Conservation (phyloP, 2,888 invertebrate species). For the Tinea semifulvella region DNA sequence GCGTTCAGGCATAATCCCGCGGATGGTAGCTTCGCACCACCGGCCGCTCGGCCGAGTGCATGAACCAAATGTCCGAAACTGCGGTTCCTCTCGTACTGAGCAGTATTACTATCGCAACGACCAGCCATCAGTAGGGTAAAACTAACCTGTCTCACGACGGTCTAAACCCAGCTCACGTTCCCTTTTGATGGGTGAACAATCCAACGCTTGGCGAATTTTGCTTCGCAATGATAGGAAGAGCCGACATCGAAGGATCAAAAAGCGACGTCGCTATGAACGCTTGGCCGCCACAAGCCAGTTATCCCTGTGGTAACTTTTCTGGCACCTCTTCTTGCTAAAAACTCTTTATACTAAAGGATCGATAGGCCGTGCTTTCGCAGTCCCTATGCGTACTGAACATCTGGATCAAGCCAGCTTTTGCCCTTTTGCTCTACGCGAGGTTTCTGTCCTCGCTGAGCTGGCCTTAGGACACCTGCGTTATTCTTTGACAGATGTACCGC, state of each 20-base stretch:
- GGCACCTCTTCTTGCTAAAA: slow-evolving; percentile 73
- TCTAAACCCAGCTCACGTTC: slow-evolving; percentile 74
- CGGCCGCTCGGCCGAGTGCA: slow-evolving; percentile 70
- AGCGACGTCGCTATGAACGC: slow-evolving; percentile 73
- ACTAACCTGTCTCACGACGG: slow-evolving; percentile 72
- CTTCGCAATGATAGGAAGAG: slow-evolving; percentile 80
- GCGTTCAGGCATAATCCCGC: slow-evolving; percentile 69
- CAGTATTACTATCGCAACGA: slow-evolving; percentile 66
- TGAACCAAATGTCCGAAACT: slow-evolving; percentile 69
- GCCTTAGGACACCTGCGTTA: slow-evolving; percentile 73
- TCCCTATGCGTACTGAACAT: slow-evolving; percentile 72
- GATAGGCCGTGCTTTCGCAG: slow-evolving; percentile 74
- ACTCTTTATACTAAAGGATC: slow-evolving; percentile 68
- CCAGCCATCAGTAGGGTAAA: slow-evolving; percentile 67
- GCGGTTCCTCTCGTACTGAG: slow-evolving; percentile 67
- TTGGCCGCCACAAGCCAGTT: slow-evolving; percentile 73
- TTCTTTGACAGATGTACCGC: slow-evolving; percentile 73
- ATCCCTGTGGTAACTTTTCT: slow-evolving; percentile 79
- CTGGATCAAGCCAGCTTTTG: slow-evolving; percentile 73
- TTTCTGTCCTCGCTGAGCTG: slow-evolving; percentile 74
- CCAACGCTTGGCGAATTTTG: slow-evolving; percentile 76
- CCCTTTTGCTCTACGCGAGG: slow-evolving; percentile 76
- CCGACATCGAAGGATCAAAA: slow-evolving; percentile 79
- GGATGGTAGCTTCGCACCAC: slow-evolving; percentile 74
- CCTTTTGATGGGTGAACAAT: slow-evolving; percentile 75